Evolutionary conservation across 2,888 invertebrate genomes (phyloP).

Genomic region (Pemphredon lugubris): DNA sequence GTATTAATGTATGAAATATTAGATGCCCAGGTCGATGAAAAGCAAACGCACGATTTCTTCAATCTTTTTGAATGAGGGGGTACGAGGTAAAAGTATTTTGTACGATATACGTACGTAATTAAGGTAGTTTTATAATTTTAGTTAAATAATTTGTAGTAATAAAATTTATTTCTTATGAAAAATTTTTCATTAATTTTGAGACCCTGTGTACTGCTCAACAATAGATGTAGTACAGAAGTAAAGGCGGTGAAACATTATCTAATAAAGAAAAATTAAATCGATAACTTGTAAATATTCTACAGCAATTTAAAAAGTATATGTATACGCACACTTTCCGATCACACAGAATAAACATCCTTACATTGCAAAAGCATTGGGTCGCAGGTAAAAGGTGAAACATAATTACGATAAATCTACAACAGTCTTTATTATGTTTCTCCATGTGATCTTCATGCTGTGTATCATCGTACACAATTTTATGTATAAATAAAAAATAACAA

Average conservation of each 20-base stretch:
- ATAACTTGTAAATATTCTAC: conserved; percentile 14
- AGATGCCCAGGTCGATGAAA: no score
- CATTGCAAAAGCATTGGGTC: neutral
- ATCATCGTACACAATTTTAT: conserved; percentile 71
- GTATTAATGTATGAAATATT: neutral
- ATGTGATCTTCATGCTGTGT: conserved; percentile 71
- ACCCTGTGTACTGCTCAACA: conserved; percentile 20
- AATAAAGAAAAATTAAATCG: neutral
- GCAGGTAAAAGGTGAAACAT: conserved; percentile 16
- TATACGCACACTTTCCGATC: no score
- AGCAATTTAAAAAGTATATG: neutral
- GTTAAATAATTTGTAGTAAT: conserved; percentile 50
- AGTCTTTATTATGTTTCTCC: conserved; percentile 79
- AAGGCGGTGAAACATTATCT: neutral
- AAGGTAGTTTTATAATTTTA: conserved; percentile 42
- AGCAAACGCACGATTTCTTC: conserved; percentile 11
- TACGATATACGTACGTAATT: conserved; percentile 43
- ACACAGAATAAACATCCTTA: neutral
- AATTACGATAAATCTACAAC: conserved; percentile 74
- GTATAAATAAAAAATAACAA: conserved; percentile 78
- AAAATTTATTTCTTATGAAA: conserved; percentile 51
- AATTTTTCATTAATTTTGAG: conserved; percentile 37
- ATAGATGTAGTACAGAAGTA: neutral
- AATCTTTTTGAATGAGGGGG: conserved; percentile 23
- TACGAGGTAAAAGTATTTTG: conserved; percentile 42